phyloP scores from a whole-genome alignment of 1,140 invertebrate species.

The Micrasema minimum region DNA sequence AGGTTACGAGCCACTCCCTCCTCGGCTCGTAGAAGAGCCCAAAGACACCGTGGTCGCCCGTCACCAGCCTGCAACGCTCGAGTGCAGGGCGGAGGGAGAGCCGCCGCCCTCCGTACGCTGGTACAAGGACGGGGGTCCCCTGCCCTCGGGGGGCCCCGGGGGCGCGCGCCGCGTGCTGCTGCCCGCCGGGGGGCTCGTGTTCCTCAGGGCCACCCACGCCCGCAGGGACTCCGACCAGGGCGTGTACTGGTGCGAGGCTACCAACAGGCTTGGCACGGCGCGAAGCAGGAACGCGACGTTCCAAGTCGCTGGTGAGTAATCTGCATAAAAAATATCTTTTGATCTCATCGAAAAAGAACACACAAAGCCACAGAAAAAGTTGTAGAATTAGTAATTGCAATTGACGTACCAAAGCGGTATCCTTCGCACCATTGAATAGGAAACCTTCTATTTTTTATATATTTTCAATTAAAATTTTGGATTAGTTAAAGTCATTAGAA shows the following conservation, averaged over 20 bases:
- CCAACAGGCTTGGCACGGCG: conserved; percentile 81
- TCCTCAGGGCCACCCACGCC: conserved; percentile 77
- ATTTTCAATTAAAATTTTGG: too few relatives aligned
- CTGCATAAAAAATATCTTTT: too few relatives aligned
- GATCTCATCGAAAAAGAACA: too few relatives aligned
- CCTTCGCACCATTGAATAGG: too few relatives aligned
- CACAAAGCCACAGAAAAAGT: too few relatives aligned
- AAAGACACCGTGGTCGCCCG: conserved; percentile 84
- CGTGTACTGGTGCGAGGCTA: conserved; percentile 89
- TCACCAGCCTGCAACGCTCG: conserved; percentile 82
- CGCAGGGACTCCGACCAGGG: conserved; percentile 84
- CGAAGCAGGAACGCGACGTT: conserved; percentile 86
- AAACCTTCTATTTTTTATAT: too few relatives aligned
- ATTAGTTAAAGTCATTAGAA: too few relatives aligned
- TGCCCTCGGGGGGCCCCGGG: conserved; percentile 20
- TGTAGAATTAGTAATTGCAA: too few relatives aligned
- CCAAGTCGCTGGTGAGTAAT: conserved; percentile 81
- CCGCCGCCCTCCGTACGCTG: conserved; percentile 78
- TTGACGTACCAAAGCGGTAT: too few relatives aligned
- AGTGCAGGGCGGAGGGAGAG: conserved; percentile 78
- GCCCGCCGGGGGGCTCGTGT: conserved; percentile 84
- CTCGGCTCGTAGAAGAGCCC: conserved; percentile 86
- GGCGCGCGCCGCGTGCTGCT: conserved; percentile 74
- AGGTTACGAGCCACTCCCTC: conserved; percentile 62
- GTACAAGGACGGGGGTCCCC: conserved; percentile 77